Percentiles rank a stretch among this genome's conserved stretches.
Evolutionary conservation across 2,113 vertebrate species (phyloP).

Genomic region (Gallinago jamesoni): DNA sequence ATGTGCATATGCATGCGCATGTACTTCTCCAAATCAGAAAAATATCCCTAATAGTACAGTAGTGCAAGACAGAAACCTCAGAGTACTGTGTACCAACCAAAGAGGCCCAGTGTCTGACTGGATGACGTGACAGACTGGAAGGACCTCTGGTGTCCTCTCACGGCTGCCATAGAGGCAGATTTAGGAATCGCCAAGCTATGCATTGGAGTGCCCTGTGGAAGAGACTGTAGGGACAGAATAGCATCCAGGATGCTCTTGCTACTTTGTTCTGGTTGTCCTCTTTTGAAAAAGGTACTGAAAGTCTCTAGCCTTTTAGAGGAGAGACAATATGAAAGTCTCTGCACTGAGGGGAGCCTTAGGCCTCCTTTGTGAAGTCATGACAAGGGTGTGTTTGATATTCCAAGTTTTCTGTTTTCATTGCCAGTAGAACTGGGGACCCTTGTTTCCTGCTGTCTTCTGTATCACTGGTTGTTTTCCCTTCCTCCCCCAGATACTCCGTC

Average conservation of each 20-base stretch:
- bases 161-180: not conserved
- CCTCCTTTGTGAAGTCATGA: not conserved
- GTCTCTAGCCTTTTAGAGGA: not conserved
- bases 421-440: not conserved
- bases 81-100: not conserved
- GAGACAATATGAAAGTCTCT: not conserved
- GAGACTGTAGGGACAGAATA: not conserved
- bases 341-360: not conserved
- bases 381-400: not conserved
- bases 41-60: rapidly evolving
- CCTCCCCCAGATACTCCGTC: conserved; percentile 89
- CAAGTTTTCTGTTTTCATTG: not conserved
- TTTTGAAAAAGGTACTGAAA: not conserved
- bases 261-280: not conserved
- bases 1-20: rapidly evolving
- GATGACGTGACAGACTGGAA: no score
- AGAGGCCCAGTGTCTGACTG: not conserved
- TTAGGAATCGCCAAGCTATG: not conserved
- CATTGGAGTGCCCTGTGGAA: not conserved
- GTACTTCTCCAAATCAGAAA: not conserved
- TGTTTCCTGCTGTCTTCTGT: not conserved
- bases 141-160: not conserved
- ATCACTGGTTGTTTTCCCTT: not conserved
- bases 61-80: rapidly evolving
- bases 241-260: not conserved